Base-by-base conservation (phyloP, 2,797 vertebrate species). In the Anguilla megastoma region DNA sequence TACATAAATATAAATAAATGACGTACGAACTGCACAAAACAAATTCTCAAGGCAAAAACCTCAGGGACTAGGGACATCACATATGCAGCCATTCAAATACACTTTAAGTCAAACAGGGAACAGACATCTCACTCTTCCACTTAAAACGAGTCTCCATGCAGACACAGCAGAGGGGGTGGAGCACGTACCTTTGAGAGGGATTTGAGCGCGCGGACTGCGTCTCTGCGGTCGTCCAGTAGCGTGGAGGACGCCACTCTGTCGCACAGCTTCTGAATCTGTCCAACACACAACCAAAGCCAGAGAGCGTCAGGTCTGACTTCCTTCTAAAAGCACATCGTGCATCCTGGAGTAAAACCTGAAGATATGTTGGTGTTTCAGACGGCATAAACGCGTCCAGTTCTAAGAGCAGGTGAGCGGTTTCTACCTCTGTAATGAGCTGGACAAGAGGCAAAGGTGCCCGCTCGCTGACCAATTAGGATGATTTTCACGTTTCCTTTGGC, bases 211-310 rank as follows among this genome's bases (percentile, higher is more conserved):
- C 99, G 97, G 0, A 99, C 99, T 0, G 99, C 99, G 94, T 99
- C 98, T 92, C 99, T 95, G n/a, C 99, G 96, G 88, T 99, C 99
- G 88, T 99, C 98, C 76, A 99, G 88, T 0, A 99, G 92, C 0
- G 98, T 99, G 8, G 99, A 99, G 0, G 99, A 99, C 27, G 98
- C 97, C 6, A 99, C 99, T 0, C 99, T 95, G 93, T 99, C 98
- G 91, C 98, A 99, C 87, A 99, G 93, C 92, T 98, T 99, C 95
- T 99, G 99, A 90, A 99, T 99, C 99, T 99, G 93, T 79, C n/a
- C n/a, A 41, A 54, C 36, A 85, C 90, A 84, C 27, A 84, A 71
- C 24, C 7, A 52, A 71, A 87, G 63, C 33, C 84, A 21, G 33
- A 79, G 16, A 18, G 74, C 12, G 5, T 79, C 36, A 36, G 45